phyloP scores from a whole-genome alignment of 2,797 vertebrate species.

The Gallirallus australis region DNA sequence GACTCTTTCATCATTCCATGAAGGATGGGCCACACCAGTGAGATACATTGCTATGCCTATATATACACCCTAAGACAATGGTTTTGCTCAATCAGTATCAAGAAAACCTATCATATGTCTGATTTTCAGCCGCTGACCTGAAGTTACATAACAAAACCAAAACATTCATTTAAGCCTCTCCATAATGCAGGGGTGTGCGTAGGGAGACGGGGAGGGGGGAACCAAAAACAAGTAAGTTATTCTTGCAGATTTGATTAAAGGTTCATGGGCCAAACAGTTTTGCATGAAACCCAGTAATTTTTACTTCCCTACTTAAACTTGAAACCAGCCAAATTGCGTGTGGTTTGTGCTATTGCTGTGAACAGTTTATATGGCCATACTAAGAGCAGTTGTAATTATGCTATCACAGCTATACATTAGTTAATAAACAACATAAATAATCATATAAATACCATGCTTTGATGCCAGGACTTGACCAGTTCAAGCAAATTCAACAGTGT shows the following conservation, averaged over 20 bases:
- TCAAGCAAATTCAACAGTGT: constrained; percentile 16
- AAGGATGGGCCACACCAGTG: not conserved
- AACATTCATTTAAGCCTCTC: constrained; percentile 5
- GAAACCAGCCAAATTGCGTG: not conserved
- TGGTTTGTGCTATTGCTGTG: constrained; percentile 47
- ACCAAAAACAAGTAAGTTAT: constrained; percentile 42
- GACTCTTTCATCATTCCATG: not conserved
- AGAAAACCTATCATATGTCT: not conserved
- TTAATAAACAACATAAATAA: constrained; percentile 65
- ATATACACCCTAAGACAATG: not conserved
- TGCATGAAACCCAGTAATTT: constrained; percentile 56
- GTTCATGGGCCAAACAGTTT: constrained; percentile 55
- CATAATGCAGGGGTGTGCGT: not conserved
- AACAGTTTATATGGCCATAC: not conserved
- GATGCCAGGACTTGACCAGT: constrained; percentile 13
- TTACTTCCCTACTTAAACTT: constrained; percentile 22
- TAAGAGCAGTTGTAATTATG: constrained; percentile 29
- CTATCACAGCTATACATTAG: constrained; percentile 26
- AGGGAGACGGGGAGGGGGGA: not conserved
- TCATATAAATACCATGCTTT: constrained; percentile 18
- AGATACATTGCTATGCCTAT: not conserved
- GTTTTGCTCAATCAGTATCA: not conserved
- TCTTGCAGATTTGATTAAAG: constrained; percentile 63
- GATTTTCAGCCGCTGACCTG: not conserved
- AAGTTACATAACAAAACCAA: constrained; percentile 4